These are phyloP conservation scores for Labia minor DNA, from an alignment of 2,888 invertebrate species.

Conservation along the genomic window DNA sequence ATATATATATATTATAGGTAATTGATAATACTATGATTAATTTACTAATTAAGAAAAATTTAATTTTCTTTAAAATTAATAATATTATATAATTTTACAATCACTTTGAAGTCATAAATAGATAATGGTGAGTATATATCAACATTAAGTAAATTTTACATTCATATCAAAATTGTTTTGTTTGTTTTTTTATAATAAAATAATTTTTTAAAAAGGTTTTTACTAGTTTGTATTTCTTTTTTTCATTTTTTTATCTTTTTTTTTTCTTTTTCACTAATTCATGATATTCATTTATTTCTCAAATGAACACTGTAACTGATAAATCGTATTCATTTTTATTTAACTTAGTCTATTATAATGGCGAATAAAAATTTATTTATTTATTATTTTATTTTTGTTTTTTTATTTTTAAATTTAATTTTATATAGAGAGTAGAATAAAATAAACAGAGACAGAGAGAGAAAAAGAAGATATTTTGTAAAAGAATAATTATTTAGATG, in stretches of 20 bases:
- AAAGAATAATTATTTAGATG: not conserved
- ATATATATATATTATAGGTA: no score
- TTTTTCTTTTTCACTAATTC: no score
- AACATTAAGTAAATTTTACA: slow-evolving; percentile 5
- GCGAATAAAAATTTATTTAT: no score
- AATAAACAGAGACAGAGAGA: no score
- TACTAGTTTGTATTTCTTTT: not conserved
- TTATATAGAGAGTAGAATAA: no score
- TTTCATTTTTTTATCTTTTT: not conserved
- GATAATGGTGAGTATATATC: slow-evolving; percentile 8
- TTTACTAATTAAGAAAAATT: not conserved
- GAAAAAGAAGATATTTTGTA: no score
- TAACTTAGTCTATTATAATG: no score
- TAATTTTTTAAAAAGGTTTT: not conserved
- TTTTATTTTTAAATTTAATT: no score
- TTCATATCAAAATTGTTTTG: slow-evolving; percentile 1
- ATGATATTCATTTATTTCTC: no score
- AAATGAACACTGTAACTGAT: not conserved
- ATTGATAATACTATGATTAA: not conserved
- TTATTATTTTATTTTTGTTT: no score
- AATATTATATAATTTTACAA: slow-evolving; percentile 13
- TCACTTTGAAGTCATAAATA: slow-evolving; percentile 8
- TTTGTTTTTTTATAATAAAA: slow-evolving; percentile 4
- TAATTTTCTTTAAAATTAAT: slow-evolving; percentile 2
- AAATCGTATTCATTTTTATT: not conserved